Percentiles rank a stretch among this genome's conserved stretches.
phyloP scores from a whole-genome alignment of 2,888 invertebrate genomes.

The Charanyca ferruginea region DNA sequence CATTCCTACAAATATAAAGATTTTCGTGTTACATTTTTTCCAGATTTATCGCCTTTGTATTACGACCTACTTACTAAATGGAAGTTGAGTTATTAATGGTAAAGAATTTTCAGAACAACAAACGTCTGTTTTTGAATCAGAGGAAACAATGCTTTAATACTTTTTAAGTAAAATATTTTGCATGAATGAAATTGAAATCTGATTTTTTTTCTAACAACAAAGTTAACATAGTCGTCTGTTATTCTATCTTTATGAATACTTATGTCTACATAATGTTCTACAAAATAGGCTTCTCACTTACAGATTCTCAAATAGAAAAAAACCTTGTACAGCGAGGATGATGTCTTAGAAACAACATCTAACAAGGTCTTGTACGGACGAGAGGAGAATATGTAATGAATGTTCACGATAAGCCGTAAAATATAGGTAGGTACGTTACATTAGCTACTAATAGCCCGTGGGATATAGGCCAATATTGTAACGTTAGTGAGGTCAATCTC shows the following conservation, averaged over 20 bases:
- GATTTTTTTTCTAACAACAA: neutral
- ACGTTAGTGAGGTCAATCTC: constrained; percentile 37
- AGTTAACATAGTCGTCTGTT: neutral
- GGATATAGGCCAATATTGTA: constrained; percentile 28
- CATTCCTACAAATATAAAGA: constrained; percentile 42
- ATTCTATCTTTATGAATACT: neutral
- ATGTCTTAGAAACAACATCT: constrained; percentile 45
- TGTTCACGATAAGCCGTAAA: constrained; percentile 27
- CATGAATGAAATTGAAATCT: neutral
- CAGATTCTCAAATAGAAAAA: constrained; percentile 30
- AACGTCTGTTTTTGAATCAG: constrained; percentile 17
- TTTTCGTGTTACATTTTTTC: constrained; percentile 44
- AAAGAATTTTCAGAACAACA: constrained; percentile 24
- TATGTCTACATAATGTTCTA: neutral
- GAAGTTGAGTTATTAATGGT: constrained; percentile 32
- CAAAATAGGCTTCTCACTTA: constrained; percentile 6
- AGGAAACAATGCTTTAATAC: constrained; percentile 9
- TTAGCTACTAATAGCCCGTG: constrained; percentile 25
- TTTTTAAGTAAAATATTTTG: constrained; percentile 1
- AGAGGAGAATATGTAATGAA: constrained; percentile 48
- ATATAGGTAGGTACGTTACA: constrained; percentile 36
- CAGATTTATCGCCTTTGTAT: constrained; percentile 38
- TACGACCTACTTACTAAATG: constrained; percentile 43
- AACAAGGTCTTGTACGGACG: constrained; percentile 44
- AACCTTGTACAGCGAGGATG: constrained; percentile 18